Evolutionary conservation across 2,113 vertebrate species (phyloP).

Genomic region (Oncorhynchus masou): DNA sequence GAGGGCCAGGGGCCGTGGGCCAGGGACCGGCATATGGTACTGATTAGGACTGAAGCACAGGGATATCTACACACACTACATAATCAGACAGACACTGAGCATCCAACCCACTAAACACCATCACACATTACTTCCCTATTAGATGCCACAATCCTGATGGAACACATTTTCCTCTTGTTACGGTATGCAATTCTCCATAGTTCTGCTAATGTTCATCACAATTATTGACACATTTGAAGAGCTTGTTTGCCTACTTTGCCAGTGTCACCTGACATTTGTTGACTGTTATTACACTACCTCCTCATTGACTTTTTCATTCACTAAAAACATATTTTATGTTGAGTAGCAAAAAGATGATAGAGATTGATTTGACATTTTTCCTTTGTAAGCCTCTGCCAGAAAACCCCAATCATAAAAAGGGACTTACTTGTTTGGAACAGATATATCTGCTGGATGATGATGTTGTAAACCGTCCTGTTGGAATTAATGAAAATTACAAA

Average conservation of each 20-base stretch:
- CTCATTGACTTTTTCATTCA: neutral
- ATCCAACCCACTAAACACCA: slow-evolving; percentile 57
- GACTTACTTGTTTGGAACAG: slow-evolving; percentile 44
- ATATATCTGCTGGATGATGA: slow-evolving; percentile 49
- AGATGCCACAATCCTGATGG: neutral
- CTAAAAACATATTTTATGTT: neutral
- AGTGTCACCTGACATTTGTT: neutral
- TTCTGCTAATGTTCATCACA: neutral
- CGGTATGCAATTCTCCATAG: neutral
- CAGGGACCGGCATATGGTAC: slow-evolving; percentile 74
- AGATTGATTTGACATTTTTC: neutral
- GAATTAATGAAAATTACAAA: slow-evolving; percentile 69
- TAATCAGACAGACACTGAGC: slow-evolving; percentile 66
- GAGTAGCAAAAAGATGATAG: neutral
- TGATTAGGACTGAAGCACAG: slow-evolving; percentile 74
- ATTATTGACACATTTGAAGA: neutral
- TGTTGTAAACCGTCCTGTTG: slow-evolving; percentile 62
- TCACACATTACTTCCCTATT: neutral
- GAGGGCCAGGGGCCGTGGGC: slow-evolving; percentile 65
- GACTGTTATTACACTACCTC: no score
- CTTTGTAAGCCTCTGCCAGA: neutral
- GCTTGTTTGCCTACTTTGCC: neutral
- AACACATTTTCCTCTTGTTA: neutral
- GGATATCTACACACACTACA: slow-evolving; percentile 64
- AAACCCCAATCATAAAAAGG: neutral